These are phyloP conservation scores for Panurus biarmicus DNA, from an alignment of 2,113 vertebrate species.

Conservation along the genomic window DNA sequence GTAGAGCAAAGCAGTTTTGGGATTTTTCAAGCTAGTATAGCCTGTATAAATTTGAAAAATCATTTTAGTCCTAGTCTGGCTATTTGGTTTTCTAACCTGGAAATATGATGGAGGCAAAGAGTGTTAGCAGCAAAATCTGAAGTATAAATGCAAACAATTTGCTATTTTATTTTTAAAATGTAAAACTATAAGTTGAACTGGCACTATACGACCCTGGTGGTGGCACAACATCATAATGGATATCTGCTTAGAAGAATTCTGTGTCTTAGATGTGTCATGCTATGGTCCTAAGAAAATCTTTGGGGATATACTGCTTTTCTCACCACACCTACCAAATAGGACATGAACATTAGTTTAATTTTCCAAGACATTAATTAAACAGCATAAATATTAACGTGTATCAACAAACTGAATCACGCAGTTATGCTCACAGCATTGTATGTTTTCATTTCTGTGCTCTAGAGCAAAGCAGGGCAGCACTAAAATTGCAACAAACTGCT, in stretches of 20 bases:
- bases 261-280: background rate
- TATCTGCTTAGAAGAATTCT: background rate
- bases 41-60: background rate
- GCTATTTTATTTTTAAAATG: background rate
- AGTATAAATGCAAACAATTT: background rate
- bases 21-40: background rate
- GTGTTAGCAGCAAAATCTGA: background rate
- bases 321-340: background rate
- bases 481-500: background rate
- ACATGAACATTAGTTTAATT: background rate
- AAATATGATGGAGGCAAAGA: background rate
- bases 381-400: background rate
- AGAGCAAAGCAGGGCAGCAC: background rate
- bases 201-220: background rate
- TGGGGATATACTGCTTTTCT: background rate
- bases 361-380: background rate
- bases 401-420: background rate
- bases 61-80: background rate
- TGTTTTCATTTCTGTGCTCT: background rate
- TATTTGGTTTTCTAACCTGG: background rate
- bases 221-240: background rate
- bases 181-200: background rate
- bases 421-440: background rate
- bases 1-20: background rate
- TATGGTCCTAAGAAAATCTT: background rate